Evolutionary conservation across 2,797 vertebrate genomes (phyloP).

Genomic region (Orestias chungarensis): DNA sequence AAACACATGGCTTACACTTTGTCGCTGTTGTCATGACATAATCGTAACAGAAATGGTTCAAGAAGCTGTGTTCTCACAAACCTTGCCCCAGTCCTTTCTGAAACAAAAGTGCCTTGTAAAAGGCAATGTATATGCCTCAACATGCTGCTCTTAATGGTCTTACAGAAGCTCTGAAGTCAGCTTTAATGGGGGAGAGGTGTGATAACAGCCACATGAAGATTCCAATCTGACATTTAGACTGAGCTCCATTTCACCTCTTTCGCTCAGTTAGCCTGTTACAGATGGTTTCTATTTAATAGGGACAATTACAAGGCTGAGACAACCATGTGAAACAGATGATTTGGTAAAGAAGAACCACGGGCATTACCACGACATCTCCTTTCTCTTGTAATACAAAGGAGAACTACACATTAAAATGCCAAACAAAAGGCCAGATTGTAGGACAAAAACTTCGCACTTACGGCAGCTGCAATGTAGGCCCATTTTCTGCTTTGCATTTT

Average conservation of each 20-base stretch:
- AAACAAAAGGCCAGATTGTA: conserved; percentile 11
- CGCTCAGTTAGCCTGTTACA: conserved; percentile 50
- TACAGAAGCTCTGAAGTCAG: conserved; percentile 42
- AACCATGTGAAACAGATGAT: conserved; percentile 46
- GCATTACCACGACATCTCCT: not conserved
- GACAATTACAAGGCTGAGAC: conserved; percentile 50
- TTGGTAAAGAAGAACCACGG: conserved; percentile 21
- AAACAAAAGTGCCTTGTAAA: conserved; percentile 37
- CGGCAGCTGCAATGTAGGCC: conserved; percentile 26
- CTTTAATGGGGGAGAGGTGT: conserved; percentile 70
- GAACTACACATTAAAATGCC: conserved; percentile 19
- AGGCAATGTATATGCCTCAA: conserved; percentile 39
- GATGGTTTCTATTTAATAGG: conserved; percentile 52
- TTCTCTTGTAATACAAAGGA: conserved; percentile 5
- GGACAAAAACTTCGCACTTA: conserved; percentile 16
- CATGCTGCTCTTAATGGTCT: conserved; percentile 59
- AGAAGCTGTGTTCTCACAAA: conserved; percentile 28
- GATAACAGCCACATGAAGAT: conserved; percentile 63
- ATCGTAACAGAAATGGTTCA: conserved; percentile 32
- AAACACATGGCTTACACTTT: not conserved
- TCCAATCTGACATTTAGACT: conserved; percentile 60
- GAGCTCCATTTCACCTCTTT: conserved; percentile 49
- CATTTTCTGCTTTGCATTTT: conserved; percentile 61
- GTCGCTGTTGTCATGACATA: conserved; percentile 13
- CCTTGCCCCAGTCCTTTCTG: conserved; percentile 30